These are phyloP conservation scores for Drosophila teissieri DNA, from an alignment of 1,140 invertebrate genomes.

Conservation along the genomic window DNA sequence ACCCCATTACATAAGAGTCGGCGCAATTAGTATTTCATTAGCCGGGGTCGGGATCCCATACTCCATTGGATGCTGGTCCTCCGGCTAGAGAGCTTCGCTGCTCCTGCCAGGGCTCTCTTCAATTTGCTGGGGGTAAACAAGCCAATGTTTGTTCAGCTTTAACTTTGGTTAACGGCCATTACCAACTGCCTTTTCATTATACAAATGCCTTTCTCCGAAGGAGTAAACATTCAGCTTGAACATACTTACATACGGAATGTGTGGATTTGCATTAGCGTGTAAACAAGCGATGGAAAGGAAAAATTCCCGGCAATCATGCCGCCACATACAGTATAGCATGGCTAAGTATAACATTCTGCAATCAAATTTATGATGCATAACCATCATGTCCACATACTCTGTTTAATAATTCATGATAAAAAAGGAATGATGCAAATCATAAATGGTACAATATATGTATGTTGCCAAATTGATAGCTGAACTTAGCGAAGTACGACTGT, in stretches of 20 bases:
- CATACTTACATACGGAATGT: neutral
- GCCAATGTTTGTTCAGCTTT: constrained; percentile 34
- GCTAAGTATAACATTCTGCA: constrained; percentile 2
- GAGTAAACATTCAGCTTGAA: constrained; percentile 23
- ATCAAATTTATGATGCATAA: neutral
- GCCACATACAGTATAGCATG: constrained; percentile 7
- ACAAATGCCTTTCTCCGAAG: constrained; percentile 27
- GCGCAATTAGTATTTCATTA: constrained; percentile 75
- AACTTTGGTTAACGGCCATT: constrained; percentile 34
- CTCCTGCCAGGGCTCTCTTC: constrained; percentile 6
- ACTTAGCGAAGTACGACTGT: constrained; percentile 3
- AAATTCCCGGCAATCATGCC: constrained; percentile 19
- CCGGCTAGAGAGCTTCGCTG: neutral
- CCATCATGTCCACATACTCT: too few relatives aligned
- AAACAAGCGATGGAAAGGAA: constrained; percentile 35
- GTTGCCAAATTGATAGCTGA: too few relatives aligned
- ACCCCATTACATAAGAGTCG: constrained; percentile 67
- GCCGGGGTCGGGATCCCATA: constrained; percentile 9
- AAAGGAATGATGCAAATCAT: neutral
- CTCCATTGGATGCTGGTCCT: neutral
- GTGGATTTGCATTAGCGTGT: constrained; percentile 46
- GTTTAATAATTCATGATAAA: neutral
- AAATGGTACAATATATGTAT: neutral
- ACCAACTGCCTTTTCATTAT: constrained; percentile 46
- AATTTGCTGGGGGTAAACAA: constrained; percentile 40